A percentile compares a stretch with the other conserved stretches of the same genome.
phyloP scores from a whole-genome alignment of 2,797 vertebrate species.

The Rallus crepitans region DNA sequence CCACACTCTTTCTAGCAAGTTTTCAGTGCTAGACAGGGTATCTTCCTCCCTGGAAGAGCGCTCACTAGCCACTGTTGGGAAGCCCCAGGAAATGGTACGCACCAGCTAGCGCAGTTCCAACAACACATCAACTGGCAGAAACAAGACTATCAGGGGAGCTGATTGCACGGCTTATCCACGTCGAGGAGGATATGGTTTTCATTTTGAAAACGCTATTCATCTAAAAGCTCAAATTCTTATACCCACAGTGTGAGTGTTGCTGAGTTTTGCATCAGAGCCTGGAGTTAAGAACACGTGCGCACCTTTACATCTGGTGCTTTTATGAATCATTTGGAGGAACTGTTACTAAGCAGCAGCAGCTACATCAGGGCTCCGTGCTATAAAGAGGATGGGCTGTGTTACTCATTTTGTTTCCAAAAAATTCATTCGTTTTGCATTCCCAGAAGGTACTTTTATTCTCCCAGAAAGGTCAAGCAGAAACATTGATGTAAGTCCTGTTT shows the following conservation, averaged over 20 bases:
- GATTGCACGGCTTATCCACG: neutral
- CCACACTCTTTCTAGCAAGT: neutral
- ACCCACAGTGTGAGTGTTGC: neutral
- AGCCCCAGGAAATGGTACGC: neutral
- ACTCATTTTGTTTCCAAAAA: conserved; percentile 69
- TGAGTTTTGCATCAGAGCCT: conserved; percentile 42
- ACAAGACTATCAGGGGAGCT: neutral
- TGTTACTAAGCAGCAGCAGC: conserved; percentile 54
- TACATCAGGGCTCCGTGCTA: conserved; percentile 54
- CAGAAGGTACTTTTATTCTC: conserved; percentile 74
- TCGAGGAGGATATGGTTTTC: conserved; percentile 34
- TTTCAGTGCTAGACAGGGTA: neutral
- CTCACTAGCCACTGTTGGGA: neutral
- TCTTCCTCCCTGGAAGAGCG: neutral
- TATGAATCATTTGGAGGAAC: conserved; percentile 46
- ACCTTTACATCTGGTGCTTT: conserved; percentile 64
- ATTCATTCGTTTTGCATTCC: conserved; percentile 69
- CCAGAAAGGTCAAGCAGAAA: conserved; percentile 75
- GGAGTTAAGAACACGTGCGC: conserved; percentile 17
- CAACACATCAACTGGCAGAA: neutral
- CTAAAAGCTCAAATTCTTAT: neutral
- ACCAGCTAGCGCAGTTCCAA: neutral
- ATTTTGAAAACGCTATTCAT: conserved; percentile 19
- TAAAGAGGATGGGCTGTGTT: conserved; percentile 56
- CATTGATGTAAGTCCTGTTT: conserved; percentile 76